These are phyloP conservation scores for Phalacrocorax carbo DNA, from an alignment of 2,113 vertebrate genomes.

Conservation along the genomic window DNA sequence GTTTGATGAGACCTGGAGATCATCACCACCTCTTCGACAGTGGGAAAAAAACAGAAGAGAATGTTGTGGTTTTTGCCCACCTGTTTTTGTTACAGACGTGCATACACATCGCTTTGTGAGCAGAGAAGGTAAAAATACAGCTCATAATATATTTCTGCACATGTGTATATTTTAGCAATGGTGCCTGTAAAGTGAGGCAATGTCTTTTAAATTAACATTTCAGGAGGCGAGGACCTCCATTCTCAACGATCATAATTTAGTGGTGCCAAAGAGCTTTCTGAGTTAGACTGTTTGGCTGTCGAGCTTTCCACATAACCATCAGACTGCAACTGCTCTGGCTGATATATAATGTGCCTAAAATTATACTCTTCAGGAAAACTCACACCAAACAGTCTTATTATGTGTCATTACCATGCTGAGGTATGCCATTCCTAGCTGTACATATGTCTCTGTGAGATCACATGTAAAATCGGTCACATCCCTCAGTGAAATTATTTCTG, in stretches of 20 bases:
- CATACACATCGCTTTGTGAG: background rate
- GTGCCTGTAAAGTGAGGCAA: background rate
- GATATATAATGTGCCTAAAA: background rate
- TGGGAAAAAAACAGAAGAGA: background rate
- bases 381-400: background rate
- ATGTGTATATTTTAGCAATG: background rate
- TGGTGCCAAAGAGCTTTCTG: background rate
- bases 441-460: background rate
- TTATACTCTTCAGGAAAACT: background rate
- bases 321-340: background rate
- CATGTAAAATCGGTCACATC: background rate
- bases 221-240: background rate
- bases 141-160: background rate
- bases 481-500: background rate
- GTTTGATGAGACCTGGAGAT: background rate
- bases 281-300: background rate
- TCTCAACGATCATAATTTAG: background rate
- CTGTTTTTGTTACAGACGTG: background rate
- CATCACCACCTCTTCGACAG: background rate
- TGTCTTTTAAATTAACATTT: background rate
- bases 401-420: background rate
- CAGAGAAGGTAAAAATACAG: background rate
- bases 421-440: background rate
- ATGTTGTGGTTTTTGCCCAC: background rate
- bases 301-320: background rate